Percentiles rank a stretch among this genome's conserved stretches.
These are phyloP conservation scores for Acropora tenuis DNA, from an alignment of 64 coral and sea anemone genomes.

Conservation along the genomic window DNA sequence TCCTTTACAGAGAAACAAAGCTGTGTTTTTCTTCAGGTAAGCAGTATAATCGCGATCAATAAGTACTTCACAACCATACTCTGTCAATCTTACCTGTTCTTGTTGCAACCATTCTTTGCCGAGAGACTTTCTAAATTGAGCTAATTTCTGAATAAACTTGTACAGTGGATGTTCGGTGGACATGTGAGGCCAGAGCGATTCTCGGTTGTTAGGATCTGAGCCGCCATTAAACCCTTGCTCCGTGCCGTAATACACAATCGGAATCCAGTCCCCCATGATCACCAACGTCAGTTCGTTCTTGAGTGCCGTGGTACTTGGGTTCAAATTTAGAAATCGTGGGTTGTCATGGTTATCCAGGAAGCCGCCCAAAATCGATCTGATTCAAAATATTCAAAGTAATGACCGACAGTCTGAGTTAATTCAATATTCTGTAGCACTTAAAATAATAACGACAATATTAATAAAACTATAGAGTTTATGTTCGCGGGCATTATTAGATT, in stretches of 20 bases:
- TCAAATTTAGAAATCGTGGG: slow-evolving; percentile 59
- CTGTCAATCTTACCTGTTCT: not conserved
- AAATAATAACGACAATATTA: no score
- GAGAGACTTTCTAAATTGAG: slow-evolving; percentile 40
- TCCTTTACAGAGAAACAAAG: no score
- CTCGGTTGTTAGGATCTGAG: slow-evolving; percentile 66
- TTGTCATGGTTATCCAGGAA: slow-evolving; percentile 85
- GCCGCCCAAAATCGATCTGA: slow-evolving; percentile 72
- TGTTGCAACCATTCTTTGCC: slow-evolving; percentile 46
- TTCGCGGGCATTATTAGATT: no score
- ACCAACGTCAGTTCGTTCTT: slow-evolving; percentile 59
- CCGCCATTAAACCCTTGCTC: slow-evolving; percentile 82
- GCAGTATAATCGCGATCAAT: no score
- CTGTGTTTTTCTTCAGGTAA: no score
- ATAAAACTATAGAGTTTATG: no score
- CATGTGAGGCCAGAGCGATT: slow-evolving; percentile 76
- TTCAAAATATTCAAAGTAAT: not conserved
- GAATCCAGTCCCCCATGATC: slow-evolving; percentile 69
- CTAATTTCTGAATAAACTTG: slow-evolving; percentile 64
- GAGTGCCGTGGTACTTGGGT: slow-evolving; percentile 59
- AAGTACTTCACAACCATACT: no score
- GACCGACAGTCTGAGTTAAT: no score
- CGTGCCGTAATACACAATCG: slow-evolving; percentile 77
- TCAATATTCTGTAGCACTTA: no score
- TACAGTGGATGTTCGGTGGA: slow-evolving; percentile 63